Conservation (phyloP, 2,797 vertebrate genomes). For the Adrianichthys oophorus region DNA sequence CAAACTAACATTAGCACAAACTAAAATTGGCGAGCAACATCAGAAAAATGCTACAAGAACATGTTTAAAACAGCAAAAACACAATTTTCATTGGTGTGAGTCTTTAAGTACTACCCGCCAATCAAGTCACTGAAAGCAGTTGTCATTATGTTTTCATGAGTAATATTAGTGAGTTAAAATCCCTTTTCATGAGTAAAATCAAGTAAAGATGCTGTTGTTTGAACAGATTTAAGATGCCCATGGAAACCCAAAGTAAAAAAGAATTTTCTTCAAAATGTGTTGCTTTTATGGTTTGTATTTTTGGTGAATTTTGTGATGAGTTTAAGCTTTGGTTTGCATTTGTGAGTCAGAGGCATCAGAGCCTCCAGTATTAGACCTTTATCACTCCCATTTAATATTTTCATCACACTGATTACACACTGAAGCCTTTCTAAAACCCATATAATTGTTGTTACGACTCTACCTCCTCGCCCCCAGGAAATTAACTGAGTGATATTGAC, state of each 20-base stretch:
- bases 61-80: too few relatives aligned
- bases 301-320: constrained; percentile 45
- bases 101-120: too few relatives aligned
- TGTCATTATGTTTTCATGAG: too few relatives aligned
- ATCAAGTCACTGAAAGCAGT: too few relatives aligned
- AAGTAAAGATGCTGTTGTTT: not conserved
- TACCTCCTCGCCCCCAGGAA: constrained; percentile 45
- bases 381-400: constrained; percentile 70
- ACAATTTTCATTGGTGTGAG: too few relatives aligned
- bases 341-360: constrained; percentile 58
- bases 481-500: constrained; percentile 51
- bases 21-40: too few relatives aligned
- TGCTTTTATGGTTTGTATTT: constrained; percentile 23
- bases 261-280: constrained; percentile 40
- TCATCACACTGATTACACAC: constrained; percentile 66
- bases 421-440: constrained; percentile 34
- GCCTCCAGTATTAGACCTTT: constrained; percentile 52
- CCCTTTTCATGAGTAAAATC: too few relatives aligned
- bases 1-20: too few relatives aligned
- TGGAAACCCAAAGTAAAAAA: constrained; percentile 19
- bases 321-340: constrained; percentile 25
- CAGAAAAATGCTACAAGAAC: too few relatives aligned
- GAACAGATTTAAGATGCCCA: constrained; percentile 2
- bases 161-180: too few relatives aligned
- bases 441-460: constrained; percentile 58